These are phyloP conservation scores for Chelonus insularis DNA, from an alignment of 1,140 invertebrate genomes.

Conservation along the genomic window DNA sequence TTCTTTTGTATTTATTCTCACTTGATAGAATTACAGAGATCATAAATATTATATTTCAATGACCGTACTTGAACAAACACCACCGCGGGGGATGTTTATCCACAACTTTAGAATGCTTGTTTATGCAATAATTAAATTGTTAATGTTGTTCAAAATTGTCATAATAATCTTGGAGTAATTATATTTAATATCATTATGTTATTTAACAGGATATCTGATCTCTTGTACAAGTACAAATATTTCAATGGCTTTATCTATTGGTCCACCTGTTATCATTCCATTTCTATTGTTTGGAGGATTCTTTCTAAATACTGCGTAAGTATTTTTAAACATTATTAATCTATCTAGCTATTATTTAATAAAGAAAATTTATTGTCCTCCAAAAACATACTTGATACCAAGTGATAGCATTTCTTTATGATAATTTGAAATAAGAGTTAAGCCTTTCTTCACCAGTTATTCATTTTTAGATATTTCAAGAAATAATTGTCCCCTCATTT, in stretches of 20 bases:
- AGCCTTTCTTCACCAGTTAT: too few species aligned
- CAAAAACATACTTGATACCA: too few species aligned
- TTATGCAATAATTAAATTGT: not conserved
- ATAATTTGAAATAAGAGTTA: too few species aligned
- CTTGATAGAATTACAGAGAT: slow-evolving; percentile 33
- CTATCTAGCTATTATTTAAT: too few species aligned
- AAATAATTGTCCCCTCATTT: not conserved
- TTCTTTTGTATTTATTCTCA: slow-evolving; percentile 28
- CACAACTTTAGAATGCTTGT: too few species aligned
- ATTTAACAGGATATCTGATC: slow-evolving; percentile 79
- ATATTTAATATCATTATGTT: too few species aligned
- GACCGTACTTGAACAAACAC: not conserved
- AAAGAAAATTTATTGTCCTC: too few species aligned
- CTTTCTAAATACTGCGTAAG: slow-evolving; percentile 88
- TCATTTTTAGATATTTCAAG: too few species aligned
- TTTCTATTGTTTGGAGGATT: slow-evolving; percentile 95
- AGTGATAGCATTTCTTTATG: too few species aligned
- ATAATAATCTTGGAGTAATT: too few species aligned
- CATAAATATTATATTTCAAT: slow-evolving; percentile 25
- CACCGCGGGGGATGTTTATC: too few species aligned
- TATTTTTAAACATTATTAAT: too few species aligned
- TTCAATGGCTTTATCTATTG: slow-evolving; percentile 84
- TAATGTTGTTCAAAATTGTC: slow-evolving; percentile 1
- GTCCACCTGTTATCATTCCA: slow-evolving; percentile 88
- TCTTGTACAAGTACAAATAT: slow-evolving; percentile 81